Evolutionary conservation across 2,888 invertebrate genomes (phyloP).

Genomic region (Myopa testacea): DNA sequence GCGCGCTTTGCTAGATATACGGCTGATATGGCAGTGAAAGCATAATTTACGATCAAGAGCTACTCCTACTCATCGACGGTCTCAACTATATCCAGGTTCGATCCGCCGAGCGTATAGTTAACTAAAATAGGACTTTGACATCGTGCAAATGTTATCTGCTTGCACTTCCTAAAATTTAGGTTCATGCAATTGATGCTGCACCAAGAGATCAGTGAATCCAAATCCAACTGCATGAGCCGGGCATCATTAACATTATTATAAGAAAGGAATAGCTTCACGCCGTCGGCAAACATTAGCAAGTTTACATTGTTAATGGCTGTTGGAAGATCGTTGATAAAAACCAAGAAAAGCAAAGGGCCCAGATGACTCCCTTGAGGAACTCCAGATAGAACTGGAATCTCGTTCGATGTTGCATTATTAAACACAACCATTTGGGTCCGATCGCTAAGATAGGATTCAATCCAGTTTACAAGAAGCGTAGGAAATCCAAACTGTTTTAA

Average conservation of each 20-base stretch:
- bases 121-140: too few species aligned
- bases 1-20: too few species aligned
- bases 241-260: not conserved
- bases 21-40: too few species aligned
- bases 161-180: too few species aligned
- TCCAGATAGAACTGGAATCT: not conserved
- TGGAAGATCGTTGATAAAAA: not conserved
- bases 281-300: not conserved
- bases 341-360: not conserved
- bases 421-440: slow-evolving; percentile 6
- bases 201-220: not conserved
- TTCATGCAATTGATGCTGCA: too few species aligned
- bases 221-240: not conserved
- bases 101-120: too few species aligned
- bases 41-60: too few species aligned
- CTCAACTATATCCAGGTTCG: too few species aligned
- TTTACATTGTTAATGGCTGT: too few species aligned
- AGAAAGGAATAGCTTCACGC: not conserved
- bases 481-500: slow-evolving; percentile 5
- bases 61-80: too few species aligned
- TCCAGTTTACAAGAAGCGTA: not conserved
- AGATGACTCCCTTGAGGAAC: slow-evolving; percentile 4
- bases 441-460: not conserved
- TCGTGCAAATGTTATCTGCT: too few species aligned
- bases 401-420: not conserved